Conservation (phyloP, 2,113 vertebrate species). For the Riparia riparia region DNA sequence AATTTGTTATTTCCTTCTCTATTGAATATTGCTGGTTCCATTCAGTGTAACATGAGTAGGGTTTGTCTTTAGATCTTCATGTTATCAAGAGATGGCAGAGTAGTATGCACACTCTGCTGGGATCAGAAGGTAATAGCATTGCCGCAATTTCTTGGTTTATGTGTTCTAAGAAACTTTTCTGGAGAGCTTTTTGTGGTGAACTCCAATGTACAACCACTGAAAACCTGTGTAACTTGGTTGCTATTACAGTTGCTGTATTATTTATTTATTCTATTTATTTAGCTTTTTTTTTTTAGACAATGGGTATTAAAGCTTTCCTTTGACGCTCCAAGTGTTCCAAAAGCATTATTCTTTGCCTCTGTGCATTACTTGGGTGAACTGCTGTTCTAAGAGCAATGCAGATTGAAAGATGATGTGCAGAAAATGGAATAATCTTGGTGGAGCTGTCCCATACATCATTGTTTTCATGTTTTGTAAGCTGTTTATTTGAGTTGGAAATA, state of each 20-base stretch:
- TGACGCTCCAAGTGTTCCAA: not conserved
- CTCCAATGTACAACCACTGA: not conserved
- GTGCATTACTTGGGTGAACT: not conserved
- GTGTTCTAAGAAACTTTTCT: not conserved
- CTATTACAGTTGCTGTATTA: not conserved
- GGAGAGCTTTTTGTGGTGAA: not conserved
- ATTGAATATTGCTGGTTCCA: not conserved
- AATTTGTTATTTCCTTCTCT: not conserved
- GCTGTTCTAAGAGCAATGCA: not conserved
- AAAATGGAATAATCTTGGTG: not conserved
- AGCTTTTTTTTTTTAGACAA: not conserved
- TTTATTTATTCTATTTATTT: not conserved
- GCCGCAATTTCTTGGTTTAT: not conserved
- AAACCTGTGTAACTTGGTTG: not conserved
- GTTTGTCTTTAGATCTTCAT: not conserved
- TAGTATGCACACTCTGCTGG: not conserved
- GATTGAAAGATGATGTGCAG: not conserved
- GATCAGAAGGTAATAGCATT: not conserved
- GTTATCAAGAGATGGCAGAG: not conserved
- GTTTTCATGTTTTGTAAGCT: not conserved
- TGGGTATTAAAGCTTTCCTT: not conserved
- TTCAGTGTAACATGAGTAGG: not conserved
- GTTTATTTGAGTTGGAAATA: not conserved
- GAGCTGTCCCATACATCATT: not conserved
- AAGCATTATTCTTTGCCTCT: not conserved